Evolutionary conservation across 30 jellyfish, hydroid and myxozoan genomes (phyloP).

Genomic region (Catostylus mosaicus): DNA sequence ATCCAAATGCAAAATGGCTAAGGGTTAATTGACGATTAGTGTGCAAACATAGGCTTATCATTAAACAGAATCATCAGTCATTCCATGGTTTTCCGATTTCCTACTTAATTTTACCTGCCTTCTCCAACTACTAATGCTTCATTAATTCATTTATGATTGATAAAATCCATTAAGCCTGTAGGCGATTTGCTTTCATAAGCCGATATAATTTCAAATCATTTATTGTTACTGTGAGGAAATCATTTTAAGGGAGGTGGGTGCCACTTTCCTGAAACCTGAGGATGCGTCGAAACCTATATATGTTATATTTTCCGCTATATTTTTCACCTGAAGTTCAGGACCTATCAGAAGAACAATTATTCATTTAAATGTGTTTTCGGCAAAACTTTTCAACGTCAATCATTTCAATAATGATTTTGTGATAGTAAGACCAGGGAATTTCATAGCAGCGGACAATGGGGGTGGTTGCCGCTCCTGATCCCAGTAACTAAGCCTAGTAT

Average conservation of each 20-base stretch:
- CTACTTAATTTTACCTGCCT: not conserved
- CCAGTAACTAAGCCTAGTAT: no score
- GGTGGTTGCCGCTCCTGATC: no score
- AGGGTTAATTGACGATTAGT: not conserved
- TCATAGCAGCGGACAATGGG: no score
- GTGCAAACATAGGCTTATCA: not conserved
- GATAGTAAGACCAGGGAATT: no score
- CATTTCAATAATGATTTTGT: no score
- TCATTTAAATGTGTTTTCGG: no score
- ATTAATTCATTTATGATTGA: not conserved
- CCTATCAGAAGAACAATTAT: no score
- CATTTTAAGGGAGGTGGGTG: not conserved
- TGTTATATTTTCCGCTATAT: no score
- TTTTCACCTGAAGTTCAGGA: no score
- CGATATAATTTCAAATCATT: not conserved
- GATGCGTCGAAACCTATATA: not conserved
- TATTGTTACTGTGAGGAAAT: not conserved
- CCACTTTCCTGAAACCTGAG: not conserved
- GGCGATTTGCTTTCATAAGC: slow-evolving; percentile 16
- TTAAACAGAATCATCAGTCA: not conserved
- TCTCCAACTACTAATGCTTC: not conserved
- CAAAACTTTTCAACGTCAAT: no score
- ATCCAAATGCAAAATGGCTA: not conserved
- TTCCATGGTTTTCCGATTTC: slow-evolving; percentile 4
- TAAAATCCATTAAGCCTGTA: slow-evolving; percentile 5